Conservation (phyloP, 2,113 vertebrate genomes). For the Regulus satrapa region DNA sequence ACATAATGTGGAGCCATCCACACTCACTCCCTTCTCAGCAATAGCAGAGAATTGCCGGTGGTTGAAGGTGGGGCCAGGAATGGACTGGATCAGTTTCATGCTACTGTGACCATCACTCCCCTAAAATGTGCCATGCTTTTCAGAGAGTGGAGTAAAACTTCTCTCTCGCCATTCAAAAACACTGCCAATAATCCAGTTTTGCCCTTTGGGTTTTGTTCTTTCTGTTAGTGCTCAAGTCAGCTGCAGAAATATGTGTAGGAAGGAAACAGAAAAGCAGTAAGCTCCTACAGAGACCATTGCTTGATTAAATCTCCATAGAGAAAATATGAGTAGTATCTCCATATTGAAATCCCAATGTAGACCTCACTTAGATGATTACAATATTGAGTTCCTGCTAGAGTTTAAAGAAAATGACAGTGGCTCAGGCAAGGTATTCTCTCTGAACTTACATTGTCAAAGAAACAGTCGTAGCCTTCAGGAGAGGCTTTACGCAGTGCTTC, state of each 20-base stretch:
- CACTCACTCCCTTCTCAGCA: neutral
- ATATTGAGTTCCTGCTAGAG: neutral
- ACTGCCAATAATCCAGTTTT: neutral
- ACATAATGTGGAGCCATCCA: rapidly evolving
- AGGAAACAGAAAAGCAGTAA: neutral
- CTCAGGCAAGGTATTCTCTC: neutral
- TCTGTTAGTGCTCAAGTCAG: neutral
- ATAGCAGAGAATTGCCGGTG: neutral
- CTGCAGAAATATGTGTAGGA: neutral
- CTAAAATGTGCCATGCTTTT: neutral
- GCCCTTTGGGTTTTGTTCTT: neutral
- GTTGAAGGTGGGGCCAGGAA: neutral
- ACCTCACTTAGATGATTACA: neutral
- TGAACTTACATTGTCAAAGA: constrained; percentile 86
- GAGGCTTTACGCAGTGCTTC: constrained; percentile 79
- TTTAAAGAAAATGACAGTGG: neutral
- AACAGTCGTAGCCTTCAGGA: constrained; percentile 85
- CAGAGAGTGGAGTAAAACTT: neutral
- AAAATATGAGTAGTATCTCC: no score
- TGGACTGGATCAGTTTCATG: neutral
- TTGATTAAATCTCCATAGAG: neutral
- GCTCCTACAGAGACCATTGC: neutral
- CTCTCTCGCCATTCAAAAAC: neutral
- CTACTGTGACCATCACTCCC: neutral
- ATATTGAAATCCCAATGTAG: neutral